Evolutionary conservation across 2,888 invertebrate genomes (phyloP), one percentile per base, ranked within the genome.

Genomic region (Dicyrtomina minuta): DNA sequence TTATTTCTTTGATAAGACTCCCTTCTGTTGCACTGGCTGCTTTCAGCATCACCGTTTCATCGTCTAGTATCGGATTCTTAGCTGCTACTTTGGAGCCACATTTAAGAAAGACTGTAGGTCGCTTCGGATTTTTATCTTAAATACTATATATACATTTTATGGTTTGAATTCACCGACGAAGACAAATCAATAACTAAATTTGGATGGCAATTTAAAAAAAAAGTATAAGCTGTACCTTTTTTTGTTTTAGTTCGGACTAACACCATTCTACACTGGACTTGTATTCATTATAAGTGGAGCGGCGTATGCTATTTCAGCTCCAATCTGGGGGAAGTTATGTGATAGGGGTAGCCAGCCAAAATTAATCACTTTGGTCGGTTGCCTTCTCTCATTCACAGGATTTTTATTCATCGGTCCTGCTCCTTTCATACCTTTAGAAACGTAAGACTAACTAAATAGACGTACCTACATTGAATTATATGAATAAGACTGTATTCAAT

Each of bases 11-110:
- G 13, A 81, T 91, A 58, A 87, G 84, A 79, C 88, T 91, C 64
- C 91, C 91, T n/a, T 89, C 90, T 26, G 88, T 92, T 1, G 80
- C 89, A 46, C 81, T 92, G 53, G 86, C 90, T 0, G 85, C 89
- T 49, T 82, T 86, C 68, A 89, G 89, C 79, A 90, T 91, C 79
- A 86, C 90, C 70, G 88, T 86, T 0, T 90, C 91, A 0, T 90
- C 91, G 73, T 88, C 90, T 85, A 91, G 91, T 76, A 91, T 92
- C 65, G 92, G 92, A 24, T 96, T 93, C 82, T 84, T 95, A 26
- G 91, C 92, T 81, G 93, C 94, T 0, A 94, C 94, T 0, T 83
- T 96, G 26, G 92, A 94, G 78, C 92, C 91, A 0, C 95, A 95
- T 84, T 84, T 96, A 17, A 81, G 90, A 74, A 85, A 86, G 82